Conservation (phyloP, 2,113 vertebrate genomes). For the Poecile atricapillus region DNA sequence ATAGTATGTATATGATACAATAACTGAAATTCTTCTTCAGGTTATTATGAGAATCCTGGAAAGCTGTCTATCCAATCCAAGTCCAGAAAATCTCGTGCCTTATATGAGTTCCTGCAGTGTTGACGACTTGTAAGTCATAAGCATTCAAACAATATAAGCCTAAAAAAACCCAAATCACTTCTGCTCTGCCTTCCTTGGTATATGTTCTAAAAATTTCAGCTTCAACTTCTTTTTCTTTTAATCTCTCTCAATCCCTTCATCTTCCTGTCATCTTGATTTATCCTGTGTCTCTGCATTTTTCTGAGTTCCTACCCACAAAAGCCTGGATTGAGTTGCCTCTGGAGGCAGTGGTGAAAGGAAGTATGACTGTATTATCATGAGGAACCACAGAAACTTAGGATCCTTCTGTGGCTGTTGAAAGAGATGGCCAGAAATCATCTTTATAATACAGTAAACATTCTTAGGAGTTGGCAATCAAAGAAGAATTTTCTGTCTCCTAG, state of each 20-base stretch:
- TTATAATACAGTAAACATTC: not conserved
- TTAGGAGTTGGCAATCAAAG: not conserved
- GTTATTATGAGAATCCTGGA: not conserved
- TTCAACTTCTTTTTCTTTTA: not conserved
- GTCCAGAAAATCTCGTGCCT: not conserved
- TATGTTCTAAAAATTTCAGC: not conserved
- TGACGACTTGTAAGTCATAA: not conserved
- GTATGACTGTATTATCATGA: not conserved
- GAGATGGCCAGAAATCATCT: not conserved
- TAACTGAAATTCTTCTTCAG: not conserved
- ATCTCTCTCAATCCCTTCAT: not conserved
- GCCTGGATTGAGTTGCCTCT: not conserved
- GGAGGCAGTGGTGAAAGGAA: not conserved
- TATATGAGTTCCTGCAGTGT: not conserved
- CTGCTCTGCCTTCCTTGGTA: not conserved
- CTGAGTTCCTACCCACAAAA: not conserved
- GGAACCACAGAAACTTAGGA: not conserved
- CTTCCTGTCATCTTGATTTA: not conserved
- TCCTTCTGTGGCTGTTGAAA: not conserved
- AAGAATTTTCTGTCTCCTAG: not conserved
- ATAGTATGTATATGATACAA: not conserved
- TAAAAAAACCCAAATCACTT: not conserved
- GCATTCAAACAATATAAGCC: not conserved
- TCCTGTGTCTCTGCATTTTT: not conserved
- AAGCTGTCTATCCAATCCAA: not conserved